Conservation (phyloP, 1,140 invertebrate genomes). For the Anastrepha ludens region DNA sequence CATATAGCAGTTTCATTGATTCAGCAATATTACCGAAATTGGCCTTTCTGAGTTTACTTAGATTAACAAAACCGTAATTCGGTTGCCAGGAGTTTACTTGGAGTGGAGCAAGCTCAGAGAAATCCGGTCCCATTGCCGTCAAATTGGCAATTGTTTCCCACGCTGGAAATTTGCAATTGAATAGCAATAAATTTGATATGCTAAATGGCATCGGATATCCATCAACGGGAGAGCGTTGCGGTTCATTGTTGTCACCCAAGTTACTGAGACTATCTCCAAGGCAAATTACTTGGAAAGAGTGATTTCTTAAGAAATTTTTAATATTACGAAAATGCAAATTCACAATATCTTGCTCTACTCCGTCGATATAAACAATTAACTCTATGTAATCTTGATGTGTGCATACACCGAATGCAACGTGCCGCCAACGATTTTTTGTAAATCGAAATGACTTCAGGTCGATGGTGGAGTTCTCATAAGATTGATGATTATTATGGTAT, state of each 20-base stretch:
- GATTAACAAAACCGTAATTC: conserved; percentile 68
- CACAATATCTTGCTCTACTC: conserved; percentile 65
- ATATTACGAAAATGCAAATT: conserved; percentile 64
- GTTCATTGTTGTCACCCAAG: conserved; percentile 54
- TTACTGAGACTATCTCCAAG: conserved; percentile 62
- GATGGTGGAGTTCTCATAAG: conserved; percentile 59
- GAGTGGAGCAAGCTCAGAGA: conserved; percentile 69
- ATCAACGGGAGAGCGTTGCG: conserved; percentile 61
- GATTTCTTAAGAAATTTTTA: conserved; percentile 59
- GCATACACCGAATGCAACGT: conserved; percentile 66
- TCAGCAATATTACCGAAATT: conserved; percentile 65
- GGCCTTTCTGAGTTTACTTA: conserved; percentile 60
- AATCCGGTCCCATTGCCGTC: conserved; percentile 71
- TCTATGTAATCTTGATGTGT: conserved; percentile 62
- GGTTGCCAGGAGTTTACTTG: conserved; percentile 71
- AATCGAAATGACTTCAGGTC: conserved; percentile 64
- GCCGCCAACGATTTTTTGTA: conserved; percentile 68
- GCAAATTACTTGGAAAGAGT: conserved; percentile 67
- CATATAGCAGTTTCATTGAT: conserved; percentile 64
- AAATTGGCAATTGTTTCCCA: conserved; percentile 64
- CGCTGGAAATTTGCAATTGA: conserved; percentile 62
- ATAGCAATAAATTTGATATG: conserved; percentile 68
- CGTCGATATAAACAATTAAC: conserved; percentile 65
- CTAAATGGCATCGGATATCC: conserved; percentile 61
- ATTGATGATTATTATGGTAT: conserved; percentile 24